phyloP scores from a whole-genome alignment of 1,140 invertebrate genomes.

The Zaprionus davidi region DNA sequence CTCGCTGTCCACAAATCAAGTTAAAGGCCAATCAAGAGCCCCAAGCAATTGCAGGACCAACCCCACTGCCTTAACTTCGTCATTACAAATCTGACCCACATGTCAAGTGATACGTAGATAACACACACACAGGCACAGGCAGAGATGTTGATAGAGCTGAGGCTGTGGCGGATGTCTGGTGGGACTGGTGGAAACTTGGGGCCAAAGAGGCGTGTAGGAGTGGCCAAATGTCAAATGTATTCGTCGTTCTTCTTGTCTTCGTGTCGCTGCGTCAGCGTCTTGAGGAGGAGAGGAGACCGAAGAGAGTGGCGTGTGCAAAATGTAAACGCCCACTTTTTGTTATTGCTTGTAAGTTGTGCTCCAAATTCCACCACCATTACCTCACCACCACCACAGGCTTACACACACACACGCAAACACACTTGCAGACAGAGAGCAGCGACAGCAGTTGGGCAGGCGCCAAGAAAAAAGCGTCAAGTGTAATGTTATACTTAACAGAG shows the following conservation, averaged over 20 bases:
- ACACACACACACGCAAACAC: constrained; percentile 8
- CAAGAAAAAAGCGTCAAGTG: constrained; percentile 43
- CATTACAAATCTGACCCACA: constrained; percentile 59
- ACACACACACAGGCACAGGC: constrained; percentile 6
- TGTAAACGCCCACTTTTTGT: constrained; percentile 66
- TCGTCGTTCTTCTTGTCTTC: constrained; percentile 15
- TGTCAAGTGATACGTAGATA: constrained; percentile 53
- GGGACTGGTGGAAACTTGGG: constrained; percentile 8
- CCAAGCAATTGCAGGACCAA: constrained; percentile 8
- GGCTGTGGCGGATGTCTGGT: neutral
- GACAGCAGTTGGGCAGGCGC: constrained; percentile 40
- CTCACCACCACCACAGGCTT: constrained; percentile 29
- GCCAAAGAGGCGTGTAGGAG: constrained; percentile 56
- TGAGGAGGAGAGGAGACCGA: constrained; percentile 41
- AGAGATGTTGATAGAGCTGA: constrained; percentile 13
- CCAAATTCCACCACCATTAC: constrained; percentile 34
- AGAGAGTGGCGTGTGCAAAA: constrained; percentile 58
- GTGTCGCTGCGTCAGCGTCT: constrained; percentile 35
- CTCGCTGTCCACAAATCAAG: constrained; percentile 26
- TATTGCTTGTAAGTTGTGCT: constrained; percentile 44
- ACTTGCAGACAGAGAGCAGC: constrained; percentile 3
- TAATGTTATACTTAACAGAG: constrained; percentile 47
- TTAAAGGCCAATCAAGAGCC: constrained; percentile 37
- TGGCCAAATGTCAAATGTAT: constrained; percentile 68
- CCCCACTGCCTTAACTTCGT: neutral